Evolutionary conservation across 1,140 invertebrate species (phyloP), one percentile per base, ranked within the genome.

Genomic region (Telenomus remus): DNA sequence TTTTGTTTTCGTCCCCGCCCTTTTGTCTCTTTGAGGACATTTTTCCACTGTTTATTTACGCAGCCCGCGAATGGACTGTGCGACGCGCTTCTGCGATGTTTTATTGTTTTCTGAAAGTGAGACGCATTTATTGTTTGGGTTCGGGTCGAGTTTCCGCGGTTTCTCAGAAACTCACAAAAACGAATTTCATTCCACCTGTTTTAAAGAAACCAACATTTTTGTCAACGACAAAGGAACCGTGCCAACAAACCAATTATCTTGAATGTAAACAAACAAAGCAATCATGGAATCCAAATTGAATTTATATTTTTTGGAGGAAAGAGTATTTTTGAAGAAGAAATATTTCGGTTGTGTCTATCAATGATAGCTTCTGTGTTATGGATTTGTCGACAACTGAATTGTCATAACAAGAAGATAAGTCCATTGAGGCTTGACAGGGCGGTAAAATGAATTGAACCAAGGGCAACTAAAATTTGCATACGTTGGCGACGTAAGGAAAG

Each of bases 401-500:
- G 19, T 27, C 19, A 27, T 27, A 27, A 27, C 19, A 3, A 1
- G 19, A 27, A 27, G 19, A 27, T 6, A 12, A 44, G 43, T 44
- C 12, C n/a, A 12, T 44, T 44, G 43, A 44, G 11, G 12, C 12
- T 12, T 11, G 43, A 44, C 43, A 44, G 12, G 12, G 12, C 11
- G 12, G 8, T 13, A 7, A 13, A 44, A 44, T n/a, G 9, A 44
- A 44, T 7, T 4, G 13, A 14, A 13, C 12, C 43, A 12, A 44
- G 13, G 6, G 43, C 13, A 44, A 2, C 11, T 7, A 7, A 69
- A 55, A 69, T 75, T 70, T 70, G 60, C 72, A 65, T 72, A 66
- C 57, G 57, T 43, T 48, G 13, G 12, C 63, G 37, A 59, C 57
- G 68, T 68, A 77, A 71, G 68, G 51, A 60, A 72, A 68, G 68